Evolutionary conservation across 2,888 invertebrate species (phyloP).

Genomic region (Rhamnusium bicolor): DNA sequence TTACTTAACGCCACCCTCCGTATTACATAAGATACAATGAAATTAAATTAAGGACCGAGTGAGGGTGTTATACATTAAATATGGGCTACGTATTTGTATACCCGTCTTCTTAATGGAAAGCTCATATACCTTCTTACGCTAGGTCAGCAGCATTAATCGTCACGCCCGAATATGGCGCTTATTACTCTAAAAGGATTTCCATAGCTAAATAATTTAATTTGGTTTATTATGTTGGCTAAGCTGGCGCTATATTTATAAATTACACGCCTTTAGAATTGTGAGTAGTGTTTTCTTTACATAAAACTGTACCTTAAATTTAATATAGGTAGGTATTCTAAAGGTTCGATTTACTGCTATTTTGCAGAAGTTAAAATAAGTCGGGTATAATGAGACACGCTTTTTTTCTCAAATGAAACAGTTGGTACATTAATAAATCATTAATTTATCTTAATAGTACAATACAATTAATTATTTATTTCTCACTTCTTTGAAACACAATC

Average conservation of each 20-base stretch:
- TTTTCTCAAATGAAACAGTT: too few relatives aligned
- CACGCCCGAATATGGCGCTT: not conserved
- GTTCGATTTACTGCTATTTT: too few relatives aligned
- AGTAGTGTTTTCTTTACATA: too few relatives aligned
- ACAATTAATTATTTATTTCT: too few relatives aligned
- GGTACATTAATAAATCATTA: too few relatives aligned
- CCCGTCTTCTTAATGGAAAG: constrained; percentile 15
- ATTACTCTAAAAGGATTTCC: not conserved
- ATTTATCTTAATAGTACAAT: too few relatives aligned
- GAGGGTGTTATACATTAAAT: constrained; percentile 24
- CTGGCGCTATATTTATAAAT: not conserved
- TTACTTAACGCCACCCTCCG: constrained; percentile 2
- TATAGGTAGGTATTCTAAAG: too few relatives aligned
- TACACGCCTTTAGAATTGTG: too few relatives aligned
- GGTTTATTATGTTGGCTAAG: not conserved
- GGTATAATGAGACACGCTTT: too few relatives aligned
- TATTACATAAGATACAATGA: not conserved
- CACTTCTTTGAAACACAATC: too few relatives aligned
- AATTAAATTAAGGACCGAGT: constrained; percentile 19
- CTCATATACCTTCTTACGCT: constrained; percentile 10
- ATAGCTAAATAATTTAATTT: not conserved
- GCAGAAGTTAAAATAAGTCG: too few relatives aligned
- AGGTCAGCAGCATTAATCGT: not conserved
- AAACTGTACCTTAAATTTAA: too few relatives aligned
- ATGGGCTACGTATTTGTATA: constrained; percentile 16